Evolutionary conservation across 2,888 invertebrate species (phyloP).

Genomic region (Tipula vernalis): DNA sequence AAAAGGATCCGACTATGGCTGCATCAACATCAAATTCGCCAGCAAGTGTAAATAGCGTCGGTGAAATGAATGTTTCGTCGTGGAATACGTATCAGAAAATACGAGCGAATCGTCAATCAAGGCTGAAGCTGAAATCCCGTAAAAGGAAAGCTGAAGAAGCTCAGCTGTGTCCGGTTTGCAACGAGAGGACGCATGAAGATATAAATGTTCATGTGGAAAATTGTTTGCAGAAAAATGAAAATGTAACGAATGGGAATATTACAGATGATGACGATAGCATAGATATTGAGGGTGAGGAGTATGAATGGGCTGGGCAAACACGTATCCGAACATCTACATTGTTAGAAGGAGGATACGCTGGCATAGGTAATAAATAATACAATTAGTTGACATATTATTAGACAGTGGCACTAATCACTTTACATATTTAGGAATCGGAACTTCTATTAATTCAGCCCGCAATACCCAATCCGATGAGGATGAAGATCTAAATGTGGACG

Average conservation of each 20-base stretch:
- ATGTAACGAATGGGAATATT: slow-evolving; percentile 18
- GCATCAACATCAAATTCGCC: slow-evolving; percentile 25
- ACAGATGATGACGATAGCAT: slow-evolving; percentile 50
- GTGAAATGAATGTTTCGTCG: slow-evolving; percentile 42
- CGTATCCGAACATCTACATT: slow-evolving; percentile 61
- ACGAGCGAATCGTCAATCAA: slow-evolving; percentile 56
- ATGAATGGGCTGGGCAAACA: slow-evolving; percentile 86
- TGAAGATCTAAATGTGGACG: slow-evolving; percentile 69
- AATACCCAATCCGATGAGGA: slow-evolving; percentile 42
- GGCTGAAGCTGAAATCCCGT: slow-evolving; percentile 48
- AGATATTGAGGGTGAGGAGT: slow-evolving; percentile 68
- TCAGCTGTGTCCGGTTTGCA: slow-evolving; percentile 67
- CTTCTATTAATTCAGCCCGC: slow-evolving; percentile 21
- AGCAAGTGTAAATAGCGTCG: slow-evolving; percentile 29
- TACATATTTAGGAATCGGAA: slow-evolving; percentile 26
- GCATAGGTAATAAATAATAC: slow-evolving; percentile 23
- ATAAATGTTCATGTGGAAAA: slow-evolving; percentile 60
- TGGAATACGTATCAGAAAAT: slow-evolving; percentile 68
- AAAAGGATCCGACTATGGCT: slow-evolving; percentile 17
- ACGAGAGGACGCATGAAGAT: slow-evolving; percentile 52
- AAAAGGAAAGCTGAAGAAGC: slow-evolving; percentile 52
- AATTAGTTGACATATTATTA: neutral
- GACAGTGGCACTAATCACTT: neutral
- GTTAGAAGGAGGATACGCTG: slow-evolving; percentile 51
- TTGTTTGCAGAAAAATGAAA: slow-evolving; percentile 44